Base-by-base conservation (phyloP, 1,140 invertebrate genomes). In the Helicoverpa armigera region DNA sequence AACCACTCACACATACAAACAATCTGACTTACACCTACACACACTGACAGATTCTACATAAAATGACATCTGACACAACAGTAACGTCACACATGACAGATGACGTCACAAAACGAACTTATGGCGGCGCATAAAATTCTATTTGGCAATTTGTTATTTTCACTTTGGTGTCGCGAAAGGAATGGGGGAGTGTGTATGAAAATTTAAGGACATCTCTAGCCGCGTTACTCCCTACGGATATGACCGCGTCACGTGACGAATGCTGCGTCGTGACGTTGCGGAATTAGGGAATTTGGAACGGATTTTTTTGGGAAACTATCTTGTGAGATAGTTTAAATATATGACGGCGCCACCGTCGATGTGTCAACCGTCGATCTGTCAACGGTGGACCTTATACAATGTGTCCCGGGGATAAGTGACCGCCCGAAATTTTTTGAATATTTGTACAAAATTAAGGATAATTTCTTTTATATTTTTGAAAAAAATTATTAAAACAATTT, bases 201-300 rank as follows among this genome's bases (percentile, higher is more conserved):
- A 90, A 91, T 91, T 90, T 91, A 90, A 91, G 90, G 86, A 89
- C 89, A 86, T 89, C 89, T 82, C 85, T 82, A 58, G 76, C 58
- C 74, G 29, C 82, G 77, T 72, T 69, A 69, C 81, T 90, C 90
- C 86, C 89, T 77, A 60, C 76, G 90, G 90, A 89, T 87, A 86
- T 88, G 85, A 86, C 85, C 87, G 86, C 73, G 82, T 80, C 50
- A 87, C 90, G 90, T 89, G 90, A 91, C 86, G 86, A 90, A 88
- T 91, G 84, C 85, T 82, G 58, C 75, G 63, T 80, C 74, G 67
- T 85, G 70, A 82, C 80, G 83, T 53, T 63, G 7, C 56, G 50
- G 78, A 83, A 16, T 16, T 73, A 58, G 18, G 31, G 12, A 72
- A 51, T 23, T 12, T 61, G n/a, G 18, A 60, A 69, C 75, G 18